Percentiles rank a stretch among this genome's conserved stretches.
phyloP scores from a whole-genome alignment of 2,797 vertebrate species.

The Carduelis carduelis region DNA sequence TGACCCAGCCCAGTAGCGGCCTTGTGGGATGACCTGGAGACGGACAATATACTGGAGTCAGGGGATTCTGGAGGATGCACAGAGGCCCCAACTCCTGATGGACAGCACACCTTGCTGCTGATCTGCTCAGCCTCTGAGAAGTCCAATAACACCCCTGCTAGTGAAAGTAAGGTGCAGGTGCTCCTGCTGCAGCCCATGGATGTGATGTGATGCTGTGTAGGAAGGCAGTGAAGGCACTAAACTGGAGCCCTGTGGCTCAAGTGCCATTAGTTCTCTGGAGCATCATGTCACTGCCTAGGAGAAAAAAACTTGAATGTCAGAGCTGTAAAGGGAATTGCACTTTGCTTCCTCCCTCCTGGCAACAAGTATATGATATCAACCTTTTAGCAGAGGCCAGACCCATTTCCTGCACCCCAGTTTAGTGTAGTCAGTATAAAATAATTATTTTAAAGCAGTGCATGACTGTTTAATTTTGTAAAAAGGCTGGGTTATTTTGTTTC shows the following conservation, averaged over 20 bases:
- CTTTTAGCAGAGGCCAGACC: neutral
- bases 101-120: neutral
- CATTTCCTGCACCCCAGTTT: neutral
- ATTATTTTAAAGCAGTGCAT: neutral
- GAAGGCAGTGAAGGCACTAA: neutral
- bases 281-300: neutral
- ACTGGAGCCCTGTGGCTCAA: neutral
- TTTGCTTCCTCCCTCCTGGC: neutral
- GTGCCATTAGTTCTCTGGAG: neutral
- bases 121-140: neutral
- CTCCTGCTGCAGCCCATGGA: neutral
- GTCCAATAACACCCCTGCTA: neutral
- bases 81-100: neutral
- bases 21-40: neutral
- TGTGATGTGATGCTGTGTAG: fast-evolving
- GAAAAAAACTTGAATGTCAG: neutral
- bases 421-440: neutral
- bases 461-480: neutral
- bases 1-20: neutral
- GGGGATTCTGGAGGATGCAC: neutral
- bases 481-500: neutral
- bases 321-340: neutral
- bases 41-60: fast-evolving
- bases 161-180: neutral
- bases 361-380: neutral